phyloP scores from a whole-genome alignment of 2,888 invertebrate genomes.

The Drosophila pseudotakahashii region DNA sequence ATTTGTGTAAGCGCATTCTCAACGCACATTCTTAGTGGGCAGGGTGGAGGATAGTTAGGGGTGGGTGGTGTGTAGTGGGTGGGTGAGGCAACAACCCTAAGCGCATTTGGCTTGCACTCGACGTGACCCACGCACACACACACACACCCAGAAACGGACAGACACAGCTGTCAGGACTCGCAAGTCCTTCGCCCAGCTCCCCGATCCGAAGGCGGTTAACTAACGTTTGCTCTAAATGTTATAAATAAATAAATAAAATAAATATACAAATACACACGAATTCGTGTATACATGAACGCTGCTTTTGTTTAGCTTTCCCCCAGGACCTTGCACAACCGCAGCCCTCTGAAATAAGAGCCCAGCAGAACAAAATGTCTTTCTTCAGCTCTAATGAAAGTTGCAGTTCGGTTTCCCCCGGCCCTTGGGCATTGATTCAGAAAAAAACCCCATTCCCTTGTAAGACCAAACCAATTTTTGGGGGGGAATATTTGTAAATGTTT shows the following conservation, averaged over 20 bases:
- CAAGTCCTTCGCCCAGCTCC: conserved; percentile 23
- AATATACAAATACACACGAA: conserved; percentile 41
- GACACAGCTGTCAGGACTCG: conserved; percentile 58
- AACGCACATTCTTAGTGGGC: conserved; percentile 19
- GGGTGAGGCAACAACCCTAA: conserved; percentile 56
- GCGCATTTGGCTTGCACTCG: conserved; percentile 66
- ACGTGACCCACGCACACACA: conserved; percentile 21
- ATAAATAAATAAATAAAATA: conserved; percentile 67
- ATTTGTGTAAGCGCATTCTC: conserved; percentile 65
- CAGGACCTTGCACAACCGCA: conserved; percentile 1
- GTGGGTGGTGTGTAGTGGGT: neutral
- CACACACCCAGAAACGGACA: conserved; percentile 26
- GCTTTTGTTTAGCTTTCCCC: conserved; percentile 37
- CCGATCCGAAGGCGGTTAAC: conserved; percentile 38
- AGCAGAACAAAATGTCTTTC: conserved; percentile 26
- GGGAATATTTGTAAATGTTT: conserved; percentile 7
- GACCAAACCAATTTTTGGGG: neutral
- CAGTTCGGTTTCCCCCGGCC: conserved; percentile 41
- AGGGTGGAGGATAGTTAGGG: neutral
- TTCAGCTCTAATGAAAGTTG: conserved; percentile 52
- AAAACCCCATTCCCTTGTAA: neutral
- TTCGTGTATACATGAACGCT: conserved; percentile 38
- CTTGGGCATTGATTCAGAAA: conserved; percentile 41
- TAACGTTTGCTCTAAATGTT: conserved; percentile 62
- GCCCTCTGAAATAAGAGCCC: conserved; percentile 5